phyloP scores from a whole-genome alignment of 2,797 vertebrate genomes.

The Hydrophis major region DNA sequence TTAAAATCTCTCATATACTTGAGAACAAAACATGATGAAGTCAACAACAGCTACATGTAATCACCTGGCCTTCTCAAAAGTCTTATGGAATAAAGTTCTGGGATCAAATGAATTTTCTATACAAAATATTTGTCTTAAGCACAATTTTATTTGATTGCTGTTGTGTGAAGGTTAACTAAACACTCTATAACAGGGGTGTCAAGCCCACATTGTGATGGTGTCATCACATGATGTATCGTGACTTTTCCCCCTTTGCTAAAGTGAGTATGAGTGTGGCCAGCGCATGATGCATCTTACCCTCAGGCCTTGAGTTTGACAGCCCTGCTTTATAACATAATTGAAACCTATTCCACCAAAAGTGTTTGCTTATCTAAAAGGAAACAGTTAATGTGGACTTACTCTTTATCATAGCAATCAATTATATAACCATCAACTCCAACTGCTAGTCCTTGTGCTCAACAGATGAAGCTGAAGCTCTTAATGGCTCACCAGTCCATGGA shows the following conservation, averaged over 20 bases:
- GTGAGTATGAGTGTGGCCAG: too few species aligned
- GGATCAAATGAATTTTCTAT: background rate
- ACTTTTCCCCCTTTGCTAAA: too few species aligned
- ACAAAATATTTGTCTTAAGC: background rate
- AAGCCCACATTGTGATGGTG: too few species aligned
- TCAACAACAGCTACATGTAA: slow-evolving; percentile 6
- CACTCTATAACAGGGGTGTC: background rate
- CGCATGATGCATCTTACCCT: too few species aligned
- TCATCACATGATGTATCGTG: too few species aligned
- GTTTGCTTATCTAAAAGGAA: slow-evolving; percentile 39
- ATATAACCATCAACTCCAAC: slow-evolving; percentile 61
- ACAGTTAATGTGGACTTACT: slow-evolving; percentile 64
- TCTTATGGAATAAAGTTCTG: background rate
- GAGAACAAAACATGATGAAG: background rate
- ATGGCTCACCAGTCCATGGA: slow-evolving; percentile 66
- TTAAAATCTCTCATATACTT: background rate
- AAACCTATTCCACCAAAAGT: slow-evolving; percentile 46
- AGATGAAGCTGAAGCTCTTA: slow-evolving; percentile 66
- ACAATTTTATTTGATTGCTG: background rate
- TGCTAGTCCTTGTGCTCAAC: slow-evolving; percentile 62
- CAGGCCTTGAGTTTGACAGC: too few species aligned
- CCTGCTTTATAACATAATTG: slow-evolving; percentile 11
- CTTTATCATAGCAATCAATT: slow-evolving; percentile 59
- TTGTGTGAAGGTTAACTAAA: background rate
- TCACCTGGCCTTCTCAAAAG: background rate